Percentiles rank a stretch among this genome's conserved stretches.
Conservation (phyloP, 2,888 invertebrate genomes). For the Archips crataeganus region DNA sequence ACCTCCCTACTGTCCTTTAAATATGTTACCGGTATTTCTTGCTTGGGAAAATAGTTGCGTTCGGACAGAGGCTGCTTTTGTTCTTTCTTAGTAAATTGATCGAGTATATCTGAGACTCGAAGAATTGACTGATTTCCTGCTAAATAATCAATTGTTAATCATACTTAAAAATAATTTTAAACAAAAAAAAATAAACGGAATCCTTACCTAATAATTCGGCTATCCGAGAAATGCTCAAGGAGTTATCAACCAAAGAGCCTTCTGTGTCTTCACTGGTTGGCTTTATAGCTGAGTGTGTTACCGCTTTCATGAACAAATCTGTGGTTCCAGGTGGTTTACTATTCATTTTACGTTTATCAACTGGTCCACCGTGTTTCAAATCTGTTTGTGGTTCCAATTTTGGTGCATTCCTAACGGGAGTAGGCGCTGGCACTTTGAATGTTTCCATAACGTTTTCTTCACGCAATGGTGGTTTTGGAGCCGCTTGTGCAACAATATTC, state of each 20-base stretch:
- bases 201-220: slow-evolving; percentile 75
- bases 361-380: not conserved
- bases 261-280: slow-evolving; percentile 65
- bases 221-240: slow-evolving; percentile 76
- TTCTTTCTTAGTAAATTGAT: slow-evolving; percentile 62
- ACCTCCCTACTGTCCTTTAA: slow-evolving; percentile 65
- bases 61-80: slow-evolving; percentile 65
- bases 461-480: not conserved
- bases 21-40: slow-evolving; percentile 58
- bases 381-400: slow-evolving; percentile 20
- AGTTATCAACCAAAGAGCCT: slow-evolving; percentile 64
- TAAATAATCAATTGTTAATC: slow-evolving; percentile 41
- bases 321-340: slow-evolving; percentile 54
- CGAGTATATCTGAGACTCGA: slow-evolving; percentile 70
- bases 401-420: not conserved
- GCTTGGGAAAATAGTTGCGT: slow-evolving; percentile 50
- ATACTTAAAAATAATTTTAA: not conserved
- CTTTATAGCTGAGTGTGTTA: slow-evolving; percentile 60
- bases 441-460: slow-evolving; percentile 5
- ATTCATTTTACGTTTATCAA: slow-evolving; percentile 18
- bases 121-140: slow-evolving; percentile 73
- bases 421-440: slow-evolving; percentile 23
- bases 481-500: not conserved
- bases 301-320: slow-evolving; percentile 63
- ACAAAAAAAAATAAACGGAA: not conserved